phyloP scores from a whole-genome alignment of 2,113 vertebrate species.

The Esox niger region DNA sequence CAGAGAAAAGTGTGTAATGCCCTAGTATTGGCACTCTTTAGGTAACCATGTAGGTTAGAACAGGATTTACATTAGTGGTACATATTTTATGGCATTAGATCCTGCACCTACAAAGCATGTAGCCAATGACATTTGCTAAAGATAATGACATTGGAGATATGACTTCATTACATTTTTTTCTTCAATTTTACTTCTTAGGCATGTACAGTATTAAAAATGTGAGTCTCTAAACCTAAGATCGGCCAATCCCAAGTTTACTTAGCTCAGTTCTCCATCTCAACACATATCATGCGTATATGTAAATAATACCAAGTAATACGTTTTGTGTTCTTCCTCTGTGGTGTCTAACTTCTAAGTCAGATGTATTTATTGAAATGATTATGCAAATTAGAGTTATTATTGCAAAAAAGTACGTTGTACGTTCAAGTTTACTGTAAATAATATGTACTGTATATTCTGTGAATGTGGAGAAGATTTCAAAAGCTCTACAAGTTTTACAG shows the following conservation, averaged over 20 bases:
- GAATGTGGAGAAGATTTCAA: slow-evolving; percentile 39
- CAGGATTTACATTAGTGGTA: neutral
- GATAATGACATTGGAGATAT: slow-evolving; percentile 30
- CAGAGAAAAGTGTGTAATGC: neutral
- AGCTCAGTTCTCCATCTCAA: neutral
- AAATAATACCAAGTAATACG: slow-evolving; percentile 34
- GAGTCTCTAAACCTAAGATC: neutral
- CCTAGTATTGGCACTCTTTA: neutral
- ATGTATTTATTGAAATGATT: slow-evolving; percentile 53
- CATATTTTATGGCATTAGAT: neutral
- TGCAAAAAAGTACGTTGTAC: slow-evolving; percentile 52
- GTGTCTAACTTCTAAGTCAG: slow-evolving; percentile 37
- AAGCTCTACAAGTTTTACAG: slow-evolving; percentile 40
- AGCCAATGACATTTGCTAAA: neutral
- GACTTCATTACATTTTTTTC: no score
- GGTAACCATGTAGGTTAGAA: neutral
- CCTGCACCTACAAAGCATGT: neutral
- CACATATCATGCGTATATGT: slow-evolving; percentile 53
- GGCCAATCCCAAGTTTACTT: neutral
- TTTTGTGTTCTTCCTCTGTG: slow-evolving; percentile 39
- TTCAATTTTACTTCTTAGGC: no score
- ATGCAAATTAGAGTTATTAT: slow-evolving; percentile 68
- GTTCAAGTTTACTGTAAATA: slow-evolving; percentile 52
- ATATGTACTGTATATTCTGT: slow-evolving; percentile 46
- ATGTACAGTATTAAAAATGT: neutral